These are phyloP conservation scores for Charanyca ferruginea DNA, from an alignment of 2,888 invertebrate species.

Conservation along the genomic window DNA sequence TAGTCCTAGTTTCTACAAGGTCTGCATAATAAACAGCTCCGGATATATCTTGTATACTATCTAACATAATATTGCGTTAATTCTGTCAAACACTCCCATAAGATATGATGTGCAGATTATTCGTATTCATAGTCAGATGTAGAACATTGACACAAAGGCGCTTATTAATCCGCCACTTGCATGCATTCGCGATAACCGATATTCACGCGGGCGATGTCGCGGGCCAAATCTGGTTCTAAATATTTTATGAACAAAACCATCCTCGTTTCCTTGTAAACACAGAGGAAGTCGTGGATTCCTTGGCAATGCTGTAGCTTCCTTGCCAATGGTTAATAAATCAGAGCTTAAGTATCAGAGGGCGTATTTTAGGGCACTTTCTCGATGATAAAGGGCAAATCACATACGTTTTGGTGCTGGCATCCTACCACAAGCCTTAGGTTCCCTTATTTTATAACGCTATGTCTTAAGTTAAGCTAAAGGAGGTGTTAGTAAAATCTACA, in stretches of 20 bases:
- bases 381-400: slow-evolving; percentile 58
- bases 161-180: no score
- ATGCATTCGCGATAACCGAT: no score
- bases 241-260: slow-evolving; percentile 5
- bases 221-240: no score
- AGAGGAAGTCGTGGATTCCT: slow-evolving; percentile 36
- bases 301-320: slow-evolving; percentile 44
- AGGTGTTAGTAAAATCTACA: background rate
- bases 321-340: slow-evolving; percentile 57
- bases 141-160: no score
- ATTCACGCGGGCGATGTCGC: no score
- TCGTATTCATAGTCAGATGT: no score
- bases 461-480: background rate
- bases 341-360: slow-evolving; percentile 45
- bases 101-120: no score
- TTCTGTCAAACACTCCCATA: no score
- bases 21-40: no score
- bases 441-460: slow-evolving; percentile 24
- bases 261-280: slow-evolving; percentile 15
- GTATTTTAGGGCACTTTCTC: slow-evolving; percentile 33
- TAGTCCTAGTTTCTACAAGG: no score
- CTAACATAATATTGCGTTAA: no score
- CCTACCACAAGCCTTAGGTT: slow-evolving; percentile 6
- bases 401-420: slow-evolving; percentile 26
- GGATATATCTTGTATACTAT: no score